Base-by-base conservation (phyloP, 1,140 invertebrate species). In the Drosophila sulfurigaster region DNA sequence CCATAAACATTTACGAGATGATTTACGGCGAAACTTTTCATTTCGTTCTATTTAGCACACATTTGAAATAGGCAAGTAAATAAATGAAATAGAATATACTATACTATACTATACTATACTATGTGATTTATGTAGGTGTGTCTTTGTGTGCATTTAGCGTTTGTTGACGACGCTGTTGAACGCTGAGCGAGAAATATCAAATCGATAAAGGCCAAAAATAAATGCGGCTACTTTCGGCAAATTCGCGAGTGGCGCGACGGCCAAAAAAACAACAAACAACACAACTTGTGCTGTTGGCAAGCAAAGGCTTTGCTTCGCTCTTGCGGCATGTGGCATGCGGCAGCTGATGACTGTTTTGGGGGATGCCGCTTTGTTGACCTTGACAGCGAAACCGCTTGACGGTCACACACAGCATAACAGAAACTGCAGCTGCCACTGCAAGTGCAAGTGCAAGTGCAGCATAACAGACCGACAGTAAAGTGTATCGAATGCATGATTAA, bases 311-410 rank as follows among this genome's bases (percentile, higher is more conserved):
- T 16, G 3, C 45, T 15, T 6, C 45, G 30, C 45, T 46, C 8
- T 45, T n/a, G 10, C 10, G n/a, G 45, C 15, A 15, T 46, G n/a
- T 15, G 15, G 48, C 62, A 52, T 13, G 49, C 20, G 25, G 20
- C 49, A 52, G 41, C 51, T 52, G 63, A 82, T 88, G 82, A 87
- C 59, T 82, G 83, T 86, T 59, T 35, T 69, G 67, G 83, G 83
- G 80, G 74, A 83, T 81, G 85, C 81, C 83, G 75, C 70, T 65
- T 38, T 78, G 76, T 75, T 80, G 78, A 88, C 85, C 85, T 88
- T 88, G 85, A 79, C 85, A 89, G 62, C 52, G 78, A 89, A 81
- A 69, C 58, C 60, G 68, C 54, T 49, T 57, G 64, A 59, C 67
- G 76, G 82, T 88, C 82, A 71, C 54, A 76, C 16, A 20, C 7